Percentiles rank a stretch among this genome's conserved stretches.
Conservation (phyloP, 1,140 invertebrate species). For the Pantala flavescens region DNA sequence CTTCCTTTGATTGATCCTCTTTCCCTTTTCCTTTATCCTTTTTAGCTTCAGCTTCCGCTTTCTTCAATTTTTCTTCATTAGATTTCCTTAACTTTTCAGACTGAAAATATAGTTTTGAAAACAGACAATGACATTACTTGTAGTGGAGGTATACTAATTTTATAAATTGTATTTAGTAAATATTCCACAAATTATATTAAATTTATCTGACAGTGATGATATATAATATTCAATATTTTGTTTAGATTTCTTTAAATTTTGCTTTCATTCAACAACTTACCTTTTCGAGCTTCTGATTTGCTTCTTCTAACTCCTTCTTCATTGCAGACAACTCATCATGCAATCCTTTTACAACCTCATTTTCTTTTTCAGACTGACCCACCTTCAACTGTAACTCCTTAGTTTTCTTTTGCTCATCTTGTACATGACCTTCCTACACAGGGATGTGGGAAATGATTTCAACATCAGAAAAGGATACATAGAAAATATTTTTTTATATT, state of each 20-base stretch:
- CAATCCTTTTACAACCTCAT: slow-evolving; percentile 33
- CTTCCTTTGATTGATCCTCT: slow-evolving; percentile 11
- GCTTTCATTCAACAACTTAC: slow-evolving; percentile 24
- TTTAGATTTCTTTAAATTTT: no score
- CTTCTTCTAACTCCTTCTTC: not conserved
- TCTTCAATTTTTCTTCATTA: slow-evolving; percentile 41
- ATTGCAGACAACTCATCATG: slow-evolving; percentile 33
- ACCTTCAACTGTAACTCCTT: not conserved
- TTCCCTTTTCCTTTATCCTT: slow-evolving; percentile 38
- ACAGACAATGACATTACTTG: not conserved
- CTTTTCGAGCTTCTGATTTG: slow-evolving; percentile 47
- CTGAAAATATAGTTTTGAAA: slow-evolving; percentile 22
- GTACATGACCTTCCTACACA: not conserved
- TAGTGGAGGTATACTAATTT: no score
- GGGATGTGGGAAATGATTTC: no score
- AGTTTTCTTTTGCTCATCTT: not conserved
- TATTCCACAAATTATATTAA: no score
- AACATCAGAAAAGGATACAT: no score
- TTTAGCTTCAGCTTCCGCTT: slow-evolving; percentile 40
- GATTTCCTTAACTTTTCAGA: slow-evolving; percentile 45
- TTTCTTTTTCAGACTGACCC: slow-evolving; percentile 27
- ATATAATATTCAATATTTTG: no score
- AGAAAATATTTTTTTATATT: no score
- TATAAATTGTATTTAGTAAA: no score
- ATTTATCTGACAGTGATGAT: no score